A percentile compares a stretch with the other conserved stretches of the same genome.
Evolutionary conservation across 1,140 invertebrate species (phyloP).

Genomic region (Littorina saxatilis): DNA sequence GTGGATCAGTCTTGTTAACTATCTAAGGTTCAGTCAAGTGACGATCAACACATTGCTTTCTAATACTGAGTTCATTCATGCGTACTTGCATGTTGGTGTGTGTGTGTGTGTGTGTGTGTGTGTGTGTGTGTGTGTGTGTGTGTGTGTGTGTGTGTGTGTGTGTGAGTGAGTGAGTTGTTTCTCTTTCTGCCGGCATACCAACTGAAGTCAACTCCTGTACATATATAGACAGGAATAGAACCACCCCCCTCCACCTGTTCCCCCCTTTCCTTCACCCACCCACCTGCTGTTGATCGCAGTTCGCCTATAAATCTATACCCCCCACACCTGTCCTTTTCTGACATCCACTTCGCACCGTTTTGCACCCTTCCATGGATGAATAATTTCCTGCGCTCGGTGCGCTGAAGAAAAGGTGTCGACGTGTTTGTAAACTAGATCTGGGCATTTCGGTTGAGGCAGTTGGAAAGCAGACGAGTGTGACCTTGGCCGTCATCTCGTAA

Average conservation of each 20-base stretch:
- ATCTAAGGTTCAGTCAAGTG: too few relatives aligned
- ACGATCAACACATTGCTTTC: too few relatives aligned
- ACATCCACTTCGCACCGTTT: background rate
- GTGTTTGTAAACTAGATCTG: too few relatives aligned
- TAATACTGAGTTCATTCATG: background rate
- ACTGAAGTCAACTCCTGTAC: background rate
- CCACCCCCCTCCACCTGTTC: background rate
- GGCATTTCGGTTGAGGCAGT: too few relatives aligned
- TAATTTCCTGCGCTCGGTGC: background rate
- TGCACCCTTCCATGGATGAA: background rate
- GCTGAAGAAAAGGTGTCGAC: too few relatives aligned
- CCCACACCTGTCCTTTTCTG: background rate
- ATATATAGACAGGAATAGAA: background rate
- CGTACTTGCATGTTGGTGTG: too few relatives aligned
- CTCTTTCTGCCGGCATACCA: background rate
- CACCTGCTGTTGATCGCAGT: background rate
- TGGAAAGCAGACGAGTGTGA: too few relatives aligned
- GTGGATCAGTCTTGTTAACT: too few relatives aligned
- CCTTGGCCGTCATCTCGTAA: too few relatives aligned
- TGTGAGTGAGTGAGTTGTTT: conserved; percentile 7
- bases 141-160: conserved; percentile 12
- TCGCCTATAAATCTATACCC: background rate
- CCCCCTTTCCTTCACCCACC: background rate
- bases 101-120: background rate
- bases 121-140: conserved; percentile 3